These are phyloP conservation scores for Orius insidiosus DNA, from an alignment of 1,140 invertebrate genomes.

Conservation along the genomic window DNA sequence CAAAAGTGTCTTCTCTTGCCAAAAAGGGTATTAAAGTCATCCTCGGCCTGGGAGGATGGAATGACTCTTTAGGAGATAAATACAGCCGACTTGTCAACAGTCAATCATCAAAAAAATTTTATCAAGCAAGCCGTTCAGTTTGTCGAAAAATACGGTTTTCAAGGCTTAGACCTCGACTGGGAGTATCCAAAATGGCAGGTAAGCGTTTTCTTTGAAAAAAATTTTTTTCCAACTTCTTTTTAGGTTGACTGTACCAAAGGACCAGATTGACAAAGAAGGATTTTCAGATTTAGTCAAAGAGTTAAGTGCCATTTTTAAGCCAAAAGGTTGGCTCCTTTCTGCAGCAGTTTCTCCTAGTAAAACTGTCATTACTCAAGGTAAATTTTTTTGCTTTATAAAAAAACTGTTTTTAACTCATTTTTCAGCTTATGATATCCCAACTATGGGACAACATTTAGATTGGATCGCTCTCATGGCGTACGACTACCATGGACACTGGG, in stretches of 20 bases:
- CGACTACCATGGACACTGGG: slow-evolving; percentile 73
- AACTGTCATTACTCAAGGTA: slow-evolving; percentile 28
- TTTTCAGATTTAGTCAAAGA: slow-evolving; percentile 35
- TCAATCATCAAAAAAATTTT: slow-evolving; percentile 49
- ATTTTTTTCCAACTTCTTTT: too few relatives aligned
- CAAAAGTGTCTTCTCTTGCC: slow-evolving; percentile 58
- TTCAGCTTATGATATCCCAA: slow-evolving; percentile 59
- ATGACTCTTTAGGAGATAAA: slow-evolving; percentile 70
- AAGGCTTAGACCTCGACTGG: slow-evolving; percentile 78
- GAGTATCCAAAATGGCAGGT: slow-evolving; percentile 86
- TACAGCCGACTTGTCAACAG: slow-evolving; percentile 67
- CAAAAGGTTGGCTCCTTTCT: slow-evolving; percentile 31
- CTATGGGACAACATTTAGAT: slow-evolving; percentile 52
- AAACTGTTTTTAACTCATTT: background rate
- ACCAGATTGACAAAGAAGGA: slow-evolving; percentile 33
- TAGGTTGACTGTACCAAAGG: slow-evolving; percentile 38
- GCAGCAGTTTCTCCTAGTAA: slow-evolving; percentile 40
- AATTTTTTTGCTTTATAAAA: too few relatives aligned
- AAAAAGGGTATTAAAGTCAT: slow-evolving; percentile 64
- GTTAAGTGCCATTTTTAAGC: slow-evolving; percentile 34
- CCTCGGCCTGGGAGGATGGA: slow-evolving; percentile 76
- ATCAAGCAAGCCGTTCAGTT: slow-evolving; percentile 56
- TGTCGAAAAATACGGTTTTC: slow-evolving; percentile 65
- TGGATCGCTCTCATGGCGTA: slow-evolving; percentile 78
- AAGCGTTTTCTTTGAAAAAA: slow-evolving; percentile 14